These are phyloP conservation scores for Eutrigla gurnardus DNA, from an alignment of 2,797 vertebrate species.

Conservation along the genomic window DNA sequence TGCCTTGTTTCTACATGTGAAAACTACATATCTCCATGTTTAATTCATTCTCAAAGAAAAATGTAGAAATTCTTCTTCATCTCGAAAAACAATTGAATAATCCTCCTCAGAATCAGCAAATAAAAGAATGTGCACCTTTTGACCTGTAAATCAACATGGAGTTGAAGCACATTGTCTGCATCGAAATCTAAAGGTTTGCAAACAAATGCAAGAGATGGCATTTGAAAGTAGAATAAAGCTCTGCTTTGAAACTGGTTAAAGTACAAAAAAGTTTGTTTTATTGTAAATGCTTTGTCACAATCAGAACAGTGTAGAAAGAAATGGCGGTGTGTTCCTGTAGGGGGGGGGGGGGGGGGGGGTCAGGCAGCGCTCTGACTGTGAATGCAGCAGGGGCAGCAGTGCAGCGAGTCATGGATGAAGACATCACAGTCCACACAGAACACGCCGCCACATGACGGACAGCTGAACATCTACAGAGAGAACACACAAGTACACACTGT, in stretches of 20 bases:
- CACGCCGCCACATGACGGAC: constrained; percentile 85
- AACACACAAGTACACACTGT: background rate
- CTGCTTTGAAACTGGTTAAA: background rate
- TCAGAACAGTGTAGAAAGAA: background rate
- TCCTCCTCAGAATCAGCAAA: too few species aligned
- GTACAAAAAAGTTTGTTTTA: constrained; percentile 19
- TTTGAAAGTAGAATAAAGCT: too few species aligned
- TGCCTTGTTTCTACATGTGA: too few species aligned
- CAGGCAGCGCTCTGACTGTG: constrained; percentile 75
- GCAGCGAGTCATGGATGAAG: constrained; percentile 94
- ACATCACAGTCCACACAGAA: constrained; percentile 96
- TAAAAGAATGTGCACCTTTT: too few species aligned
- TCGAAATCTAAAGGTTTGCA: background rate
- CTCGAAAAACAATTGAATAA: too few species aligned
- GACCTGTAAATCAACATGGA: background rate
- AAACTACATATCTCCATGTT: too few species aligned
- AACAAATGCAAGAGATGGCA: background rate
- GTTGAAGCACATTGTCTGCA: background rate
- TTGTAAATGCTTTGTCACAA: constrained; percentile 23
- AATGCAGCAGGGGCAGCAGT: constrained; percentile 96
- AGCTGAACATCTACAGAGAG: constrained; percentile 87
- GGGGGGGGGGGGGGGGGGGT: too few species aligned
- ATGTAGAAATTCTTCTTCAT: too few species aligned
- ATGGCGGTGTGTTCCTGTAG: too few species aligned
- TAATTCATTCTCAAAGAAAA: too few species aligned